phyloP scores from a whole-genome alignment of 2,797 vertebrate genomes.

The Cyprinella venusta region DNA sequence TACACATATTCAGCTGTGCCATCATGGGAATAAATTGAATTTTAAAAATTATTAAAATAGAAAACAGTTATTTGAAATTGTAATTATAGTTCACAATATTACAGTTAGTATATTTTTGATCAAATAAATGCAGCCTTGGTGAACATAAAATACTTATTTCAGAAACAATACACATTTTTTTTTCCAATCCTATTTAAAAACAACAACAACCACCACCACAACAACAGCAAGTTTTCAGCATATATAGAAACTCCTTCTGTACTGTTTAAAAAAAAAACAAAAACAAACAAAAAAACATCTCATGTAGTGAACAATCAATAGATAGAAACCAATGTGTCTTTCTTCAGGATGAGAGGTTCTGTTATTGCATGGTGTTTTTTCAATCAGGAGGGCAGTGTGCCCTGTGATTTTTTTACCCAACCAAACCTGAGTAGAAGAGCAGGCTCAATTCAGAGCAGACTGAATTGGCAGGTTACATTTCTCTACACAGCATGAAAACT shows the following conservation, averaged over 20 bases:
- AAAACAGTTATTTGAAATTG: background rate
- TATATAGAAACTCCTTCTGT: background rate
- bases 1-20: background rate
- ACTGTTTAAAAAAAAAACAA: background rate
- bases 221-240: too few relatives aligned
- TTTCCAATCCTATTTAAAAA: background rate
- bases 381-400: conserved; percentile 58
- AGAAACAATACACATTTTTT: background rate
- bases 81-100: background rate
- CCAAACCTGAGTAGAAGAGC: conserved; percentile 58
- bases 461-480: conserved; percentile 60
- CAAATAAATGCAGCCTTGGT: background rate
- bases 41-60: background rate
- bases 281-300: too few relatives aligned
- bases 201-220: too few relatives aligned
- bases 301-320: background rate
- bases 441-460: conserved; percentile 46
- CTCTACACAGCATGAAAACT: conserved; percentile 61
- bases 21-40: background rate
- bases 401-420: conserved; percentile 45
- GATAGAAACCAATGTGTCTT: background rate
- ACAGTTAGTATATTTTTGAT: background rate
- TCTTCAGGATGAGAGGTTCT: conserved; percentile 7
- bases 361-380: conserved; percentile 49
- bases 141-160: background rate